Conservation (phyloP, 2,888 invertebrate genomes). For the Cheilosia urbana region DNA sequence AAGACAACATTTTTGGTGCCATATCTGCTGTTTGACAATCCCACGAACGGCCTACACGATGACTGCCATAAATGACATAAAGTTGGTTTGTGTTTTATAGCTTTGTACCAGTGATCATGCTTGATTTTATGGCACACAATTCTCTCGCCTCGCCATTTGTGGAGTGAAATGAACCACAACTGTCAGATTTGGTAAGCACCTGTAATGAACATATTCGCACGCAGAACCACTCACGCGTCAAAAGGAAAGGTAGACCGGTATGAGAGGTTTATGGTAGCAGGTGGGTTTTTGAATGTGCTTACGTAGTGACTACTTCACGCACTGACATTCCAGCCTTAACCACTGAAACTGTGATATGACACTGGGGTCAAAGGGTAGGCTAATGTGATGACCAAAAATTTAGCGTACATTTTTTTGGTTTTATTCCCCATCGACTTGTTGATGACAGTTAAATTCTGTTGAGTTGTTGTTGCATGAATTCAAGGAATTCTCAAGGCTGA, state of each 20-base stretch:
- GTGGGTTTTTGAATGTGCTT: neutral
- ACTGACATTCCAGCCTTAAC: too few species aligned
- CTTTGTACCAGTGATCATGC: slow-evolving; percentile 3
- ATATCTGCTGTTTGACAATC: slow-evolving; percentile 40
- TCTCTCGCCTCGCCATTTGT: neutral
- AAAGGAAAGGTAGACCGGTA: neutral
- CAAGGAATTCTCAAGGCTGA: too few species aligned
- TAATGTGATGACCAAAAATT: too few species aligned
- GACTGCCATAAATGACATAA: slow-evolving; percentile 14
- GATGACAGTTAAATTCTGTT: too few species aligned
- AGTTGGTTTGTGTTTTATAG: slow-evolving; percentile 17
- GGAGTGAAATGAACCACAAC: slow-evolving; percentile 13
- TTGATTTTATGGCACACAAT: slow-evolving; percentile 22
- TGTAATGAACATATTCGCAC: neutral
- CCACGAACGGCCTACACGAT: slow-evolving; percentile 47
- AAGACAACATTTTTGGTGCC: neutral
- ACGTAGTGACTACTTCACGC: neutral
- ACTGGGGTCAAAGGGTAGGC: too few species aligned
- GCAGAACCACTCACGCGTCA: neutral
- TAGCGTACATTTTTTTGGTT: too few species aligned
- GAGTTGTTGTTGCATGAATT: too few species aligned
- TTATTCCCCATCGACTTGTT: too few species aligned
- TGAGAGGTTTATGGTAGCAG: neutral
- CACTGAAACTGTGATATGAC: too few species aligned
- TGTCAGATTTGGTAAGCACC: slow-evolving; percentile 22